Evolutionary conservation across 2,888 invertebrate species (phyloP), one percentile per base, ranked within the genome.

Genomic region (Sphaerophoria rueppellii): DNA sequence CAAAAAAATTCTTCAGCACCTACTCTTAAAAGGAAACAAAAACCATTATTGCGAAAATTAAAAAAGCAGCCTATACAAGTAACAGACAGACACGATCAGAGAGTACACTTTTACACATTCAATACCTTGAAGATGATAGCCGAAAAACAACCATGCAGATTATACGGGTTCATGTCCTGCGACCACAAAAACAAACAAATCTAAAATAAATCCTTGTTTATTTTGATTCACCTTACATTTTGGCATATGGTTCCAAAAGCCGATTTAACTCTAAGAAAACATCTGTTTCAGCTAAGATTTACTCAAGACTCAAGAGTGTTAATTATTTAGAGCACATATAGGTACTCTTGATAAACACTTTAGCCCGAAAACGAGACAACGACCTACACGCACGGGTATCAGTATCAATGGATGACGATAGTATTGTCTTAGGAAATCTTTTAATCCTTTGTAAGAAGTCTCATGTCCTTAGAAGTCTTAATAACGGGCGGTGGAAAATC

Each of bases 401-500:
- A 57, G 43, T 75, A 32, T 57, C 69, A 54, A 37, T 32, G 70
- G 32, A 57, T 4, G 12, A 4, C 24, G 24, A 24, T 24, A 24
- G 6, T 46, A 60, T 81, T 67, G 24, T 63, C n/a, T 50, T 37
- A 9, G 5, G 6, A 72, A 72, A 77, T 61, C 61, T 50, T 14
- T 6, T 54, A 81, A 77, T 72, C 82, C 55, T 50, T 61, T 77
- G 77, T 57, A 71, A 58, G 60, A 65, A 65, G 76, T 71, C 46
- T 52, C 24, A 61, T 67, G 48, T 40, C 9, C 72, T 77, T 61
- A 77, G 55, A 50, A 69, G 77, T 77, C 77, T 77, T 82, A 82
- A 82, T 77, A 50, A 69, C 34, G 63, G 73, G 73, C 82, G 78
- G 65, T 34, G 50, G 57, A 69, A 70, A 65, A 74, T 82, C 82